Percentiles rank a stretch among this genome's conserved stretches.
These are phyloP conservation scores for Campylomormyrus numenius DNA, from an alignment of 2,113 vertebrate genomes.

Conservation along the genomic window DNA sequence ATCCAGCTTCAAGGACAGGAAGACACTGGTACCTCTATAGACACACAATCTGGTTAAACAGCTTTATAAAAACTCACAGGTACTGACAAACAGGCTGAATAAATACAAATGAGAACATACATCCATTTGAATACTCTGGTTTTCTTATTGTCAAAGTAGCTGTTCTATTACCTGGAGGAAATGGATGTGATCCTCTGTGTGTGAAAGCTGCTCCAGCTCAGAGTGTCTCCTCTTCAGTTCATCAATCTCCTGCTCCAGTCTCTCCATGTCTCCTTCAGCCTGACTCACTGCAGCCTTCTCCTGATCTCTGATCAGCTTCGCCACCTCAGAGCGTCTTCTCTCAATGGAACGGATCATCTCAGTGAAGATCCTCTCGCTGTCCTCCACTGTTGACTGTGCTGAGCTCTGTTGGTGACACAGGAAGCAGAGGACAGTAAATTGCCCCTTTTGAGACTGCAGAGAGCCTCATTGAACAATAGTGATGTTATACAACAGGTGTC, in stretches of 20 bases:
- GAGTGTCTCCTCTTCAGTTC: constrained; percentile 22
- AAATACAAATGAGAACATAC: background rate
- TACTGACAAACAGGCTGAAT: too few relatives aligned
- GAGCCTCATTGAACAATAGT: too few relatives aligned
- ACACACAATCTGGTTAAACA: background rate
- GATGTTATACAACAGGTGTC: background rate
- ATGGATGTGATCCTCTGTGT: background rate
- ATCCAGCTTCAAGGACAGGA: background rate
- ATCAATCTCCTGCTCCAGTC: constrained; percentile 14
- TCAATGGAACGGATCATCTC: background rate
- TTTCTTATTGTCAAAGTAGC: too few relatives aligned
- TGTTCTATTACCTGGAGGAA: too few relatives aligned
- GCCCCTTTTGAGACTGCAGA: too few relatives aligned
- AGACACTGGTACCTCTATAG: background rate
- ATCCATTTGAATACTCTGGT: too few relatives aligned
- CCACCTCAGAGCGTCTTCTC: background rate
- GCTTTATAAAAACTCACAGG: background rate
- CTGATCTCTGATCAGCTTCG: background rate
- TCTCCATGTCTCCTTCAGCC: background rate
- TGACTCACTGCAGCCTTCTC: background rate
- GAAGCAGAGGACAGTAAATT: too few relatives aligned
- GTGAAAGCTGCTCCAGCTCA: constrained; percentile 29
- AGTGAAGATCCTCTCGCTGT: background rate
- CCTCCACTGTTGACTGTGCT: background rate
- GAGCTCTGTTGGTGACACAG: background rate